phyloP scores from a whole-genome alignment of 1,140 invertebrate species.

The Zophobas morio region DNA sequence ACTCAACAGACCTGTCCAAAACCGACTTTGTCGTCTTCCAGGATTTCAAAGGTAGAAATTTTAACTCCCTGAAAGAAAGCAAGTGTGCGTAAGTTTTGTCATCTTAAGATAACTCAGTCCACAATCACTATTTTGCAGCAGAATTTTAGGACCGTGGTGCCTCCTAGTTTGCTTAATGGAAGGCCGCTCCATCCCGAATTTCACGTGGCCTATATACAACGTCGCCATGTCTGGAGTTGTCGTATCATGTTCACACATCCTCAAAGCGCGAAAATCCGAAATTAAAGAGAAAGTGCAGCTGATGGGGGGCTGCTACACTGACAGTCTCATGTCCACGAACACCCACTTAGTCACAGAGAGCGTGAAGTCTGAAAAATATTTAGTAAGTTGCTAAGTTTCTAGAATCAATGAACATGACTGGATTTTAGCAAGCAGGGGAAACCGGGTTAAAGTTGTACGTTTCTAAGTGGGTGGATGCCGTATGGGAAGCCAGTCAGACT shows the following conservation, averaged over 20 bases:
- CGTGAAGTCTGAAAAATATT: conserved; percentile 81
- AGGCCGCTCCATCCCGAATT: conserved; percentile 81
- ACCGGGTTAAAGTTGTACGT: conserved; percentile 82
- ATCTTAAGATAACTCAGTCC: background rate
- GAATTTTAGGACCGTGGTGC: conserved; percentile 85
- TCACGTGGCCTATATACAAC: conserved; percentile 82
- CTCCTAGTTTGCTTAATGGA: conserved; percentile 82
- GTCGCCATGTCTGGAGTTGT: conserved; percentile 85
- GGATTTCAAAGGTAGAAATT: conserved; percentile 79
- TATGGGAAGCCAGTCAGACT: conserved; percentile 81
- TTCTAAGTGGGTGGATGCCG: conserved; percentile 83
- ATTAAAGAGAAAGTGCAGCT: conserved; percentile 80
- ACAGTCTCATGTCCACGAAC: conserved; percentile 78
- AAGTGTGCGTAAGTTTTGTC: conserved; percentile 77
- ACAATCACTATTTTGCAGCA: conserved; percentile 68
- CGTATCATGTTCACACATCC: conserved; percentile 81
- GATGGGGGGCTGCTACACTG: conserved; percentile 87
- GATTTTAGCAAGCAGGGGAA: conserved; percentile 78
- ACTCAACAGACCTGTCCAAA: conserved; percentile 72
- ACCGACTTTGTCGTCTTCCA: conserved; percentile 84
- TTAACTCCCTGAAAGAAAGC: conserved; percentile 75
- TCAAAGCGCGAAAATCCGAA: conserved; percentile 75
- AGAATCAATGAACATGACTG: background rate
- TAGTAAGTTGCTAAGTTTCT: conserved; percentile 68
- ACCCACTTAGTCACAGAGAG: conserved; percentile 89